Percentiles rank a stretch among this genome's conserved stretches.
Conservation (phyloP, 2,113 vertebrate genomes). For the Balaenoptera acutorostrata region DNA sequence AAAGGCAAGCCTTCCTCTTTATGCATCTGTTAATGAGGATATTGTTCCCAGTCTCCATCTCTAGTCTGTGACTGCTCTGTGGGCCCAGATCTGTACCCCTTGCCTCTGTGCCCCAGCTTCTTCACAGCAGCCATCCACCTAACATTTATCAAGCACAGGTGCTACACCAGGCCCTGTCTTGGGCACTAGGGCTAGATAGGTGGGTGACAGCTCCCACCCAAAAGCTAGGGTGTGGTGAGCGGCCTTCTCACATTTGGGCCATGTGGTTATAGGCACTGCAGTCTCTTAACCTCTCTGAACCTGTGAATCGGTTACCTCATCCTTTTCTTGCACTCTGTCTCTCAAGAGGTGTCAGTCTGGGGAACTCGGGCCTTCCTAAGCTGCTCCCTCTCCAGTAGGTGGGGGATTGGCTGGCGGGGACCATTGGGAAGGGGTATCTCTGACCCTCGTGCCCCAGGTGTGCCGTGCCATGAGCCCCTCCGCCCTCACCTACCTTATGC, state of each 20-base stretch:
- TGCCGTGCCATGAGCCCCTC: background rate
- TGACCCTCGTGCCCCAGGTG: fast-evolving
- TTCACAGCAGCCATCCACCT: background rate
- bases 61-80: background rate
- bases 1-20: background rate
- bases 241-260: background rate
- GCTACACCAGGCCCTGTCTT: background rate
- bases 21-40: too few species aligned
- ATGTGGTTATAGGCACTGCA: background rate
- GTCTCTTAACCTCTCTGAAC: background rate
- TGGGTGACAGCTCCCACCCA: background rate
- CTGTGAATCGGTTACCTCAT: background rate
- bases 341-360: background rate
- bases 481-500: background rate
- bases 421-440: background rate
- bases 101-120: background rate
- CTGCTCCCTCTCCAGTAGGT: background rate
- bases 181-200: background rate
- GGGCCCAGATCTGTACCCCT: background rate
- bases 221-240: background rate
- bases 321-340: background rate
- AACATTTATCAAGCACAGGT: background rate
- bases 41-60: background rate
- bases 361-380: background rate
- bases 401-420: background rate